Percentiles rank a stretch among this genome's conserved stretches.
Evolutionary conservation across 2,113 vertebrate genomes (phyloP).

Genomic region (Plecturocebus donacophilus): DNA sequence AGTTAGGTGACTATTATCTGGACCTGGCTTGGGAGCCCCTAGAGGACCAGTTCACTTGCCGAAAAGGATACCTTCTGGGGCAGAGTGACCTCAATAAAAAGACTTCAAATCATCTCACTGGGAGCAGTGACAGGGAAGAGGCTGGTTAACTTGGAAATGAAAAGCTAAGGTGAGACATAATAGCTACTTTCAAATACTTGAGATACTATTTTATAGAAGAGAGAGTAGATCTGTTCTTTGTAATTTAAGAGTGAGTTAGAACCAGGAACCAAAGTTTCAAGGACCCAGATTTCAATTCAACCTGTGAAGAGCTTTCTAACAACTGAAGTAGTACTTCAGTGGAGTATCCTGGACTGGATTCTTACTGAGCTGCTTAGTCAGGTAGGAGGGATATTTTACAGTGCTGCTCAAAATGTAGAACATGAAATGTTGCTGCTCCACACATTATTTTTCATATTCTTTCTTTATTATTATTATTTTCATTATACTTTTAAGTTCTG

Average conservation of each 20-base stretch:
- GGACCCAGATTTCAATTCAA: background rate
- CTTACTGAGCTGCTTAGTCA: background rate
- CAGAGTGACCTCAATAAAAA: background rate
- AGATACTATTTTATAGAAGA: background rate
- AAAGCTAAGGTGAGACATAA: background rate
- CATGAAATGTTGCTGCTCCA: background rate
- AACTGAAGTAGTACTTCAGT: background rate
- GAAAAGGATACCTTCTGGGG: background rate
- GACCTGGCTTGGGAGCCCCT: background rate
- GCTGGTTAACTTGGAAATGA: background rate
- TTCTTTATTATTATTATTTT: background rate
- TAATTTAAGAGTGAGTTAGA: background rate
- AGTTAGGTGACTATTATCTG: background rate
- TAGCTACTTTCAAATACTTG: background rate
- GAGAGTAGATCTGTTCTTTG: background rate
- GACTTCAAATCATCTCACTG: background rate
- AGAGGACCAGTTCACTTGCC: background rate
- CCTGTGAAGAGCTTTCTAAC: background rate
- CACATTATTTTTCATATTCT: background rate
- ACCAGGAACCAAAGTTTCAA: background rate
- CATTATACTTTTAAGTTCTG: no score
- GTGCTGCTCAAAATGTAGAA: background rate
- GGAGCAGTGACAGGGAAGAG: background rate
- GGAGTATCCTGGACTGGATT: background rate
- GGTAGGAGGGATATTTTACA: background rate